Evolutionary conservation across 2,888 invertebrate species (phyloP), one percentile per base, ranked within the genome.

Genomic region (Pseudococcus jackbeardsleyi): DNA sequence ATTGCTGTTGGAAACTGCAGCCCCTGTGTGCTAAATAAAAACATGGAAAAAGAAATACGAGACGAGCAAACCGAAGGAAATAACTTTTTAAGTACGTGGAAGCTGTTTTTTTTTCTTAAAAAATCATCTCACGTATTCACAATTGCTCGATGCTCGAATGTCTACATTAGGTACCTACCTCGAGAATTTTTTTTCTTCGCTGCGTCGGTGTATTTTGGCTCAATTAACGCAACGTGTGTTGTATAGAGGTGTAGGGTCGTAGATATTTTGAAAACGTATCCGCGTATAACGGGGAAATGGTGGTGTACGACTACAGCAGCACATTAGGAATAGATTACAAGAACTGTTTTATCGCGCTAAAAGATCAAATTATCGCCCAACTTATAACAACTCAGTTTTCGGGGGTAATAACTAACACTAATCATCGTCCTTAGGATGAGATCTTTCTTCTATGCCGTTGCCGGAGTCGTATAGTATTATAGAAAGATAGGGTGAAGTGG

Each of bases 251-350:
- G 15, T 54, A 46, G 79, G 17, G 11, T 8, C 42, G 46, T 22
- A 22, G 26, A 33, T 33, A 33, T 33, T 33, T 33, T 33, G 26
- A 33, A 33, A 33, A 2, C 79, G 79, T n/a, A 33, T n/a, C n/a
- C 79, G 33, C 46, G 9, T 42, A 82, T 46, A 17, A 9, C 12
- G 15, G 72, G 72, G 33, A 72, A 72, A 72, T 72, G 5, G 46
- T 46, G 8, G 8, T 46, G 46, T 82, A 46, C 79, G 79, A 46
- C 19, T 19, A 46, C 11, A 46, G 46, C 26, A 82, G 79, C 46
- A 82, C 79, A 82, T 82, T 82, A 82, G 79, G 79, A 82, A 82
- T 82, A 82, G 79, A 82, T 82, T 82, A 82, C 79, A 82, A 82
- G 79, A 82, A 82, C 79, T 46, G 79, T 82, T 82, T 82, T 82